phyloP scores from a whole-genome alignment of 92 coral and sea anemone species.

The Heteractis magnifica region DNA sequence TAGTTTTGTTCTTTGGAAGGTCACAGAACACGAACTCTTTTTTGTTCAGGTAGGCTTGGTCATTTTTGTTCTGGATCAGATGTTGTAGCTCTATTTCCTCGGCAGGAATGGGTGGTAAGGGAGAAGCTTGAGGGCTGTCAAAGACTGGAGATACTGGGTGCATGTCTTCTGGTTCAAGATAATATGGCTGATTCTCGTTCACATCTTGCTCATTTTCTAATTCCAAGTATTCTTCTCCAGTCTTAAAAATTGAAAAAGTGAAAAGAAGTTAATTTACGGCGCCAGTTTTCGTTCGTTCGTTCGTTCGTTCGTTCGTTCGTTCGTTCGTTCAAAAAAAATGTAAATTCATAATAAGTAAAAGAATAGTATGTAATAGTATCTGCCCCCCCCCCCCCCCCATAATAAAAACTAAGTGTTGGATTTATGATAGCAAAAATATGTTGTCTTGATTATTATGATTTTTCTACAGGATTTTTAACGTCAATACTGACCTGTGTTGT shows the following conservation, averaged over 20 bases:
- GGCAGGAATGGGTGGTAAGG: conserved; percentile 79
- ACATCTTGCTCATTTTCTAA: conserved; percentile 53
- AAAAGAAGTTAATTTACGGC: not conserved
- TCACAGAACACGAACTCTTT: conserved; percentile 48
- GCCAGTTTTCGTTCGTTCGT: not conserved
- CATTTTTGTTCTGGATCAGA: conserved; percentile 28
- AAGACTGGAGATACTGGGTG: conserved; percentile 48
- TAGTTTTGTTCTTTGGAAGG: conserved; percentile 50
- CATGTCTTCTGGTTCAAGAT: conserved; percentile 56
- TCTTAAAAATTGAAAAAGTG: conserved; percentile 27
- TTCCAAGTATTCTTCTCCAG: conserved; percentile 77
- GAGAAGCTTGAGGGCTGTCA: conserved; percentile 41
- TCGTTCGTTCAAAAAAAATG: no score
- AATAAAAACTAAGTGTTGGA: no score
- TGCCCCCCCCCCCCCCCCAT: no score
- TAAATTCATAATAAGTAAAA: no score
- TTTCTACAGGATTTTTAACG: not conserved
- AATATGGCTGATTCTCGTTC: conserved; percentile 36
- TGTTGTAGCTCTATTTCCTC: conserved; percentile 69
- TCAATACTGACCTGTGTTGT: conserved; percentile 59
- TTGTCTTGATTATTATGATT: no score
- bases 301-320: no score
- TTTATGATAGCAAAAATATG: no score
- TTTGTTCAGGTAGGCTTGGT: conserved; percentile 42
- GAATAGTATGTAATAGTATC: no score